Conservation (phyloP, 2,888 invertebrate species). For the Poecilus cupreus region DNA sequence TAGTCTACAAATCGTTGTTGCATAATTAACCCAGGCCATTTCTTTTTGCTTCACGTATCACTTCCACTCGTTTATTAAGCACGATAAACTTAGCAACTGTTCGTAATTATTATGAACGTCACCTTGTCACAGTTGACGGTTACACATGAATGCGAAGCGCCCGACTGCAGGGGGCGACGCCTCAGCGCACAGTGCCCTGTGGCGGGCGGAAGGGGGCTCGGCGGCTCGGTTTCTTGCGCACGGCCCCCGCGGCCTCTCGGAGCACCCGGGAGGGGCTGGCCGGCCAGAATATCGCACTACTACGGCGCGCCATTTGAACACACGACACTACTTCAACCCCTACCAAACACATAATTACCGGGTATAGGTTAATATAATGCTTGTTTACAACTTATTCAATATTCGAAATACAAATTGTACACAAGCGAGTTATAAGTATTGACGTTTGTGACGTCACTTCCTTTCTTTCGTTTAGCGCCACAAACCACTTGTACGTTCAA, state of each 20-base stretch:
- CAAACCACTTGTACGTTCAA: neutral
- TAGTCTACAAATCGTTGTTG: slow-evolving; percentile 78
- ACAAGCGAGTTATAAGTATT: slow-evolving; percentile 26
- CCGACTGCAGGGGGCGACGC: slow-evolving; percentile 75
- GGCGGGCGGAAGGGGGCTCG: slow-evolving; percentile 73
- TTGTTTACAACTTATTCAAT: neutral
- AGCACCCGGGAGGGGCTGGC: slow-evolving; percentile 66
- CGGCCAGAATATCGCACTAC: slow-evolving; percentile 38
- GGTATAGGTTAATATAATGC: slow-evolving; percentile 4
- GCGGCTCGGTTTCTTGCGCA: slow-evolving; percentile 69
- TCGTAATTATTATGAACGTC: slow-evolving; percentile 46
- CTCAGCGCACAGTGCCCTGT: slow-evolving; percentile 75
- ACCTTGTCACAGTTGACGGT: slow-evolving; percentile 53
- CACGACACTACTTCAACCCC: neutral
- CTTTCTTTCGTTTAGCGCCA: neutral
- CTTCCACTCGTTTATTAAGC: slow-evolving; percentile 53
- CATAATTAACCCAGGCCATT: slow-evolving; percentile 76
- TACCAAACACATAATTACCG: slow-evolving; percentile 7
- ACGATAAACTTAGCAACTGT: slow-evolving; percentile 52
- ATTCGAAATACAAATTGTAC: slow-evolving; percentile 22
- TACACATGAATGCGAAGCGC: slow-evolving; percentile 69
- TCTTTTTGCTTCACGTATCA: slow-evolving; percentile 43
- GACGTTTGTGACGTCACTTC: slow-evolving; percentile 47
- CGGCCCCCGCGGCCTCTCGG: slow-evolving; percentile 69
- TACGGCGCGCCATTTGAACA: slow-evolving; percentile 67